Evolutionary conservation across 2,888 invertebrate genomes (phyloP).

Genomic region (Oegoconia quadripuncta): DNA sequence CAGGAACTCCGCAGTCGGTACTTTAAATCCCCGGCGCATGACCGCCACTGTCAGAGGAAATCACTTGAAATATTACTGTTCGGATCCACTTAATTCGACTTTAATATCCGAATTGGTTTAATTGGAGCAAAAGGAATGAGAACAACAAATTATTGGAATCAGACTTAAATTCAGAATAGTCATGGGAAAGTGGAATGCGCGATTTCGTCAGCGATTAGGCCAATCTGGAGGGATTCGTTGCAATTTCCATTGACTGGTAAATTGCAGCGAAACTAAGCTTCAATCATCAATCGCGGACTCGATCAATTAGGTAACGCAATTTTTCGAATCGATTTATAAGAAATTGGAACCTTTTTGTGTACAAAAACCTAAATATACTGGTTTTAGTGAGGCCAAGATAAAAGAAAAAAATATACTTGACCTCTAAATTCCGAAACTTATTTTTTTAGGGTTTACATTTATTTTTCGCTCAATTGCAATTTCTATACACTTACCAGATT

Average conservation of each 20-base stretch:
- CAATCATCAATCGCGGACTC: slow-evolving; percentile 52
- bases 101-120: slow-evolving; percentile 63
- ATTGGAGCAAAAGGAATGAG: slow-evolving; percentile 57
- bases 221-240: slow-evolving; percentile 65
- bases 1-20: slow-evolving; percentile 34
- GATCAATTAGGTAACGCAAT: slow-evolving; percentile 26
- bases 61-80: slow-evolving; percentile 59
- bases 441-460: too few relatives aligned
- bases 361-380: too few relatives aligned
- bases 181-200: slow-evolving; percentile 63
- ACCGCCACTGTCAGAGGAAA: slow-evolving; percentile 47
- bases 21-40: slow-evolving; percentile 29
- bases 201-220: slow-evolving; percentile 59
- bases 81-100: slow-evolving; percentile 49
- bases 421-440: too few relatives aligned
- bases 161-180: slow-evolving; percentile 54
- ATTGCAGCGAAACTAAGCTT: slow-evolving; percentile 54
- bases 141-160: slow-evolving; percentile 48
- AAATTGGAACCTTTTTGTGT: slow-evolving; percentile 24
- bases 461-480: too few relatives aligned
- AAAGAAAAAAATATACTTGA: too few relatives aligned
- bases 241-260: slow-evolving; percentile 77
- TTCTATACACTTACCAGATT: background rate
- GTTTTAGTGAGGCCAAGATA: too few relatives aligned
- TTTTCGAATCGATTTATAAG: slow-evolving; percentile 34